Evolutionary conservation across 2,797 vertebrate species (phyloP), one percentile per base, ranked within the genome.

Genomic region (Sebastolobus altivelis): DNA sequence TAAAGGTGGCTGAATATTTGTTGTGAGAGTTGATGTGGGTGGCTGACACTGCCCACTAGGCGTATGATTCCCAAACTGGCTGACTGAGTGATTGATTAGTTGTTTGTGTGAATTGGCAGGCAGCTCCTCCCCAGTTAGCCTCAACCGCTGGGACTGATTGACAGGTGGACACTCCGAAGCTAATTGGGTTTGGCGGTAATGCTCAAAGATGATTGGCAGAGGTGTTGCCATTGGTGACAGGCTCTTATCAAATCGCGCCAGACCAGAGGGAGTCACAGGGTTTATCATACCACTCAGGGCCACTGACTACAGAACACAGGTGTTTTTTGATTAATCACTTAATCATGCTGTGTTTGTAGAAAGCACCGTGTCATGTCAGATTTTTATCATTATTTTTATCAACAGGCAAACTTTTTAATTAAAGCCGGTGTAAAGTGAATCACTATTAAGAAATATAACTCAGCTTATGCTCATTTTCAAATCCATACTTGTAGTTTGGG

Each of bases 131-230:
- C 10, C 63, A 31, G 37, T 80, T 62, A 59, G 56, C 56, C 33
- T 62, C 29, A 22, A 13, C 22, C 4, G 2, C 52, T 54, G 31
- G 11, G 11, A 18, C 33, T 87, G 87, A 89, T 49, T 90, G 88
- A 81, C 85, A 75, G 52, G 31, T 65, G 72, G 83, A 65, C 67
- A 20, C 46, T 73, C 59, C 37, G 71, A 72, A 55, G 70, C 65
- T 88, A 79, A 82, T 82, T 78, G 25, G 68, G 52, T 78, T 67
- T 75, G 73, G 33, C 29, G 20, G 16, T 66, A 35, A 73, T 67
- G 68, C 74, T 81, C n/a, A 13, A 56, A 80, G 33, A 81, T 84
- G 84, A 90, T 67, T 90, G 90, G 78, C 72, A 84, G 63, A 79
- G 59, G 75, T 69, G 76, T 68, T 72, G 66, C 80, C 35, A 33